Base-by-base conservation (phyloP, 1,140 invertebrate genomes). In the Trichoplusia ni region DNA sequence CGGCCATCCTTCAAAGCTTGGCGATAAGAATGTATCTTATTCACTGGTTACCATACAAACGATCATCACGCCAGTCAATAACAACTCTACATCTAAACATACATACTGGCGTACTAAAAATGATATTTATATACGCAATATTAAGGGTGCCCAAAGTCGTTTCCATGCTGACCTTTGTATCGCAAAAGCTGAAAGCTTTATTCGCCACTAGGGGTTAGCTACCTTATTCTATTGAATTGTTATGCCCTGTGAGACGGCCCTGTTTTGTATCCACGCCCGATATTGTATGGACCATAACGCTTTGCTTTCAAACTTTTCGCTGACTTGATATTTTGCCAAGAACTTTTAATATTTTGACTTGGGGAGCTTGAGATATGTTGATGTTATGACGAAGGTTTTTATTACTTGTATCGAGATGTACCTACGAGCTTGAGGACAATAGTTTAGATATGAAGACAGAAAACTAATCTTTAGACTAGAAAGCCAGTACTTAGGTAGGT, bases 181-280 rank as follows among this genome's bases (percentile, higher is more conserved):
- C 37, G 46, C 42, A 31, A 29, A 58, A 58, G 46, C 51, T 49
- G 33, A 21, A 49, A 44, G 64, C 64, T 65, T 64, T 65, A 59
- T 58, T 29, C 46, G 19, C 54, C 61, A 47, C 38, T 21, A 64
- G 61, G 61, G 61, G 61, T 60, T 60, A 21, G 21, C 64, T 51
- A 51, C 47, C 47, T 51, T 49, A 31, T 65, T 59, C 67, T 60
- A 69, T 69, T 69, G 61, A 69, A 64, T 69, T 56, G 46, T 64
- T 60, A 59, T 54, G 53, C 42, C 42, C 56, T 54, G 51, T 4
- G 27, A 37, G 56, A 46, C 46, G 19, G 47, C 29, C 47, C 47
- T 37, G 16, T 33, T 59, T 46, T 25, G 35, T 44, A 44, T 44
- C 40, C 14, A 1, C 47, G 47, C 18, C n/a, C 47, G 47, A 51